Base-by-base conservation (phyloP, 1,140 invertebrate genomes). In the Anastatus disparis region DNA sequence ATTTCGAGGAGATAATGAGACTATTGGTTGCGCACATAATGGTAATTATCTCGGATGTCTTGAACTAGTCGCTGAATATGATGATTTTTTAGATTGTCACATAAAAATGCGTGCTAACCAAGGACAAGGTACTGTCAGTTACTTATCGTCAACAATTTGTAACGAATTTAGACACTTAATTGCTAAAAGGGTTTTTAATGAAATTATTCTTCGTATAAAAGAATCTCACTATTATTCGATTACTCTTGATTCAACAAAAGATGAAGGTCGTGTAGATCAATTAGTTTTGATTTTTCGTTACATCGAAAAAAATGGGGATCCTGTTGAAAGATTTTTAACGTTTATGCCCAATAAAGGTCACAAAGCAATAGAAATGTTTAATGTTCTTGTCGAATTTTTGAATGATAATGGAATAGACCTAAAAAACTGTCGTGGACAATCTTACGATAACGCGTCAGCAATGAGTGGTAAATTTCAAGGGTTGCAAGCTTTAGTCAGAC, bases 381-480 rank as follows among this genome's bases (percentile, higher is more conserved):
- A 46, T 13, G 44, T 4, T 46, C 9, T 46, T 4, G 17, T n/a
- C n/a, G n/a, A n/a, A n/a, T n/a, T n/a, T n/a, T n/a, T n/a, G n/a
- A n/a, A n/a, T n/a, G n/a, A n/a, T 46, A 31, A 35, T 56, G 17
- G 17, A 20, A 15, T 56, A n/a, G 13, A 17, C 17, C 9, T 56
- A 3, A 17, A n/a, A 4, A 56, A 56, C 9, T 56, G 53, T 35
- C 13, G 26, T 31, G 75, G 74, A 17, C 75, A 79, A 61, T 70
- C 69, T 17, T 77, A 73, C 52, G 74, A 79, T 48, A 78, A 77
- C 56, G 76, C 78, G 8, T 56, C 50, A 17, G 62, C 65, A 53
- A n/a, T n/a, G n/a, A n/a, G n/a, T n/a, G n/a, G n/a, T n/a, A n/a
- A n/a, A n/a, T n/a, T n/a, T n/a, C n/a, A n/a, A n/a, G n/a, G n/a